A percentile compares a stretch with the other conserved stretches of the same genome.
phyloP scores from a whole-genome alignment of 2,888 invertebrate genomes.

The Nemoura dubitans region DNA sequence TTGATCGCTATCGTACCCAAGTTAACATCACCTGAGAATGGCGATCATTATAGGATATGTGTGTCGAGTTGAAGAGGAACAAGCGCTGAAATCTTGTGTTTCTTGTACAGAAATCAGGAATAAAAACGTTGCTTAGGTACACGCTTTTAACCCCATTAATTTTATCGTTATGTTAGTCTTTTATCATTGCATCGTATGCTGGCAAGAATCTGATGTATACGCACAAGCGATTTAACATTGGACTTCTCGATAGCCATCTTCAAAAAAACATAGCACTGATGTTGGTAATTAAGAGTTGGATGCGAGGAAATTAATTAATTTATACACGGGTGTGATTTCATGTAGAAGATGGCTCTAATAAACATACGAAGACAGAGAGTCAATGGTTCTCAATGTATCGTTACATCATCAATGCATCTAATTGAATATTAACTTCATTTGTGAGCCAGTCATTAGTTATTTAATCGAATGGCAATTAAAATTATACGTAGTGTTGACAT shows the following conservation, averaged over 20 bases:
- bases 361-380: no score
- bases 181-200: neutral
- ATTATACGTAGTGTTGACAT: no score
- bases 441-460: no score
- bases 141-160: neutral
- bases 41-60: neutral
- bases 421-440: no score
- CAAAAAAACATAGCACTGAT: neutral
- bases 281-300: neutral
- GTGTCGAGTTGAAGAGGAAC: neutral
- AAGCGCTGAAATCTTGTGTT: neutral
- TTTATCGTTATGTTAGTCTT: neutral
- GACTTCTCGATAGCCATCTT: neutral
- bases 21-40: neutral
- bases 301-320: no score
- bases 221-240: neutral
- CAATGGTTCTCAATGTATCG: no score
- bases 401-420: no score
- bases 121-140: neutral
- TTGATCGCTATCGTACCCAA: neutral
- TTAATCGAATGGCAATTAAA: no score
- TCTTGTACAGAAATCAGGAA: neutral
- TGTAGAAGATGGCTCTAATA: no score
- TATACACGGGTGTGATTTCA: no score
- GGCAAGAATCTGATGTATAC: neutral